Percentiles rank a stretch among this genome's conserved stretches.
Evolutionary conservation across 1,140 invertebrate species (phyloP).

Genomic region (Diplogasteroides magnus): DNA sequence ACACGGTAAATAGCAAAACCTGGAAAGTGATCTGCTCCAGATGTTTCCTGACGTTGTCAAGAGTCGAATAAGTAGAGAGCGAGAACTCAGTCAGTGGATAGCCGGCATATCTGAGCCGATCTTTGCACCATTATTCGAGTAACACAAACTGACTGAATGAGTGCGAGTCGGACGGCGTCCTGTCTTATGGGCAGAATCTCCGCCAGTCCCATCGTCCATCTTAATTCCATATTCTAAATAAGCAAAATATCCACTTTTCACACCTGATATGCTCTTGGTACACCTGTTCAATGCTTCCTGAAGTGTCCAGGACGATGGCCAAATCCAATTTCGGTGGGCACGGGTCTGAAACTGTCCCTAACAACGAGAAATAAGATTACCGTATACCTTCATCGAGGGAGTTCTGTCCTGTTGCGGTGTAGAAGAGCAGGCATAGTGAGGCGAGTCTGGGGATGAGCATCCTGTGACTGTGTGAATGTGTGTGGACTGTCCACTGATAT

Average conservation of each 20-base stretch:
- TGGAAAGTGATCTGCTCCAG: constrained; percentile 39
- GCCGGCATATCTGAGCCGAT: constrained; percentile 23
- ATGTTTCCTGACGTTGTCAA: constrained; percentile 41
- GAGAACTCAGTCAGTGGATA: constrained; percentile 49
- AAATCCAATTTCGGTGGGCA: neutral
- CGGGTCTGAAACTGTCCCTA: neutral
- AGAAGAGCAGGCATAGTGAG: neutral
- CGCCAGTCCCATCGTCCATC: neutral
- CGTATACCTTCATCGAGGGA: neutral
- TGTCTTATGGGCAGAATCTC: neutral
- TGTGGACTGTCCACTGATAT: too few species aligned
- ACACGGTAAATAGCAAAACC: too few species aligned
- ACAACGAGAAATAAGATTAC: neutral
- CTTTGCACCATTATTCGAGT: neutral
- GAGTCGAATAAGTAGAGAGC: constrained; percentile 43
- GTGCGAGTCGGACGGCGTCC: neutral
- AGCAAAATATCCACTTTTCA: too few species aligned
- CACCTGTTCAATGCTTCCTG: neutral
- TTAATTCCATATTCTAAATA: too few species aligned
- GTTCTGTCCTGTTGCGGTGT: neutral
- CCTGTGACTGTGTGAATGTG: too few species aligned
- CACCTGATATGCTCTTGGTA: neutral
- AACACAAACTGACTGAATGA: neutral
- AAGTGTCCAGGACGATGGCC: neutral
- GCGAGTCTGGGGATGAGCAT: neutral